Conservation (phyloP, 2,797 vertebrate species). For the Lycodopsis pacificus region DNA sequence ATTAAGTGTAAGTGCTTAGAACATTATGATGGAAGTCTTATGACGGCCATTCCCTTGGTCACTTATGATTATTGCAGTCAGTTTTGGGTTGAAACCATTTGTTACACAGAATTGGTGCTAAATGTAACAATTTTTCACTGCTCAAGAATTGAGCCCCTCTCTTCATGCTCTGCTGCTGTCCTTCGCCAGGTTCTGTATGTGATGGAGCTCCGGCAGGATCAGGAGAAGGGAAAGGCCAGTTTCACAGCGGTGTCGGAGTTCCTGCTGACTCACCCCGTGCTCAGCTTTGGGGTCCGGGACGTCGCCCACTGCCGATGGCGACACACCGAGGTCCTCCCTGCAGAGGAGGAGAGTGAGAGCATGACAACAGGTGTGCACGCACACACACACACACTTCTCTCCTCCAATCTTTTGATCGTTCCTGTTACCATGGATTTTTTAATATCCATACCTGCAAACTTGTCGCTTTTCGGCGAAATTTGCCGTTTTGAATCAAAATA, state of each 20-base stretch:
- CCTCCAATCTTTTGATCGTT: not conserved
- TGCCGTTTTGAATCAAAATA: too few species aligned
- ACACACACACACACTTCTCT: not conserved
- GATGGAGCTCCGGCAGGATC: conserved; percentile 96
- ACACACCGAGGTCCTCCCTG: conserved; percentile 94
- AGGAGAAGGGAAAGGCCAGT: conserved; percentile 92
- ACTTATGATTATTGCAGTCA: too few species aligned
- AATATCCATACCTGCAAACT: too few species aligned
- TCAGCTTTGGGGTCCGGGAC: conserved; percentile 96
- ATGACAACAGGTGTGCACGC: conserved; percentile 85
- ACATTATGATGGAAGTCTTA: not conserved
- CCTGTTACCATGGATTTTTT: not conserved
- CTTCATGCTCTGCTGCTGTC: conserved; percentile 1
- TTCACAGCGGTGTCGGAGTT: conserved; percentile 99
- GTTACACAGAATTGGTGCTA: too few species aligned
- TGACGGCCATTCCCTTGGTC: not conserved
- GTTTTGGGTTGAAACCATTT: too few species aligned
- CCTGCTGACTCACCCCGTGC: conserved; percentile 95
- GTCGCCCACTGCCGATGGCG: conserved; percentile 89
- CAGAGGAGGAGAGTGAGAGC: conserved; percentile 94
- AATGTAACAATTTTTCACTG: too few species aligned
- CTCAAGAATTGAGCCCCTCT: not conserved
- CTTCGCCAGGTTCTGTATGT: conserved; percentile 93
- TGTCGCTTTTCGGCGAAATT: too few species aligned
- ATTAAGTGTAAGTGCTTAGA: not conserved